A percentile compares a stretch with the other conserved stretches of the same genome.
Evolutionary conservation across 1,140 invertebrate species (phyloP).

Genomic region (Bombus turneri): DNA sequence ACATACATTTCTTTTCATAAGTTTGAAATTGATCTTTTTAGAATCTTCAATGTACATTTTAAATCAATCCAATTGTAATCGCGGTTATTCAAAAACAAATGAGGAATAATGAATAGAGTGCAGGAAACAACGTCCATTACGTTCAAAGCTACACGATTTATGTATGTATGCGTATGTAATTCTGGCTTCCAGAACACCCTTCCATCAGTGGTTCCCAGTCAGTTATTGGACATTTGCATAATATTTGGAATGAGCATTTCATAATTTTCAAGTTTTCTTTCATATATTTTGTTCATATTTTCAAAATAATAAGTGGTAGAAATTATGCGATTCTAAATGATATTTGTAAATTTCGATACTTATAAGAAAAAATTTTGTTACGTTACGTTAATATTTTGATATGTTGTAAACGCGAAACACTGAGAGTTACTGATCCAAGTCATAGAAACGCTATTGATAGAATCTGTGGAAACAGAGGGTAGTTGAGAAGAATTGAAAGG

Average conservation of each 20-base stretch:
- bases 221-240: not conserved
- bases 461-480: not conserved
- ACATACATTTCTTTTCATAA: not conserved
- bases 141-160: constrained; percentile 5
- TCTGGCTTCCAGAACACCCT: not conserved
- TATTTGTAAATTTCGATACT: not conserved
- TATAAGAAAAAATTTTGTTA: not conserved
- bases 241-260: not conserved
- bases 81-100: not conserved
- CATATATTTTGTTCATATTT: not conserved
- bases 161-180: too few species aligned
- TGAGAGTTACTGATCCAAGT: not conserved
- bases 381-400: too few species aligned
- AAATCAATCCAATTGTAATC: not conserved
- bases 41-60: too few species aligned
- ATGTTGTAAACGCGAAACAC: not conserved
- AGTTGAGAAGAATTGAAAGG: not conserved
- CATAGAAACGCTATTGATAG: constrained; percentile 14
- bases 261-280: not conserved
- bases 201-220: not conserved
- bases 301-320: not conserved
- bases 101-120: not conserved
- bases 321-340: too few species aligned
- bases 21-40: too few species aligned
- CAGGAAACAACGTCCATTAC: not conserved